phyloP scores from a whole-genome alignment of 2,113 vertebrate genomes.

The Syngnathus typhle region DNA sequence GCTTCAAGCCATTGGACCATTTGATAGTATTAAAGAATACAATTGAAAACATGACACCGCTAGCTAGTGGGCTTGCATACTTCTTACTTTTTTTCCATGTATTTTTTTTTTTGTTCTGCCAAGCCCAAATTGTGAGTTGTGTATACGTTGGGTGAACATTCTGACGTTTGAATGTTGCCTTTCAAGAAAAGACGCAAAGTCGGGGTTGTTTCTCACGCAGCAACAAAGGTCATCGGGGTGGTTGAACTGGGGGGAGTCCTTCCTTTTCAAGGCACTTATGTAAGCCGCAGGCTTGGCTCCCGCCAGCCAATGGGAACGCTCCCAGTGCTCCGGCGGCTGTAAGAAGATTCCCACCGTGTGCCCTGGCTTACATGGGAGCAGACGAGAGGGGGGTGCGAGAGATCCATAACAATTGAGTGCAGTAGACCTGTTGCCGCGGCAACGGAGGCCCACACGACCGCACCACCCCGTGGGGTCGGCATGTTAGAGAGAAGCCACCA shows the following conservation, averaged over 20 bases:
- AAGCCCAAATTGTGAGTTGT: too few relatives aligned
- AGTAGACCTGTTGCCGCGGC: slow-evolving; percentile 43
- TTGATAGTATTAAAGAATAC: too few relatives aligned
- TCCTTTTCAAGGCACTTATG: slow-evolving; percentile 36
- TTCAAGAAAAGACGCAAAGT: slow-evolving; percentile 8
- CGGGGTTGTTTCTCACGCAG: slow-evolving; percentile 2
- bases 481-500: neutral
- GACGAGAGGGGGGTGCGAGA: slow-evolving; percentile 16
- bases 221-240: slow-evolving; percentile 11
- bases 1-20: too few relatives aligned
- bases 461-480: neutral
- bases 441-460: slow-evolving; percentile 10
- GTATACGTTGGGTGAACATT: neutral
- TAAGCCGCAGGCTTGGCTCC: slow-evolving; percentile 37
- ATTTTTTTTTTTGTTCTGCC: too few relatives aligned
- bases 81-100: too few relatives aligned
- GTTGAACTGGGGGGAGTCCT: slow-evolving; percentile 3
- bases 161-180: neutral
- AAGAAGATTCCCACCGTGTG: slow-evolving; percentile 32
- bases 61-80: too few relatives aligned
- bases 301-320: slow-evolving; percentile 38
- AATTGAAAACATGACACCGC: too few relatives aligned
- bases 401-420: slow-evolving; percentile 35
- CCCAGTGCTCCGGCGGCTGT: slow-evolving; percentile 12
- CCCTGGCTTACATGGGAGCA: slow-evolving; percentile 8